These are phyloP conservation scores for Drosophila gunungcola DNA, from an alignment of 1,140 invertebrate species.

Conservation along the genomic window DNA sequence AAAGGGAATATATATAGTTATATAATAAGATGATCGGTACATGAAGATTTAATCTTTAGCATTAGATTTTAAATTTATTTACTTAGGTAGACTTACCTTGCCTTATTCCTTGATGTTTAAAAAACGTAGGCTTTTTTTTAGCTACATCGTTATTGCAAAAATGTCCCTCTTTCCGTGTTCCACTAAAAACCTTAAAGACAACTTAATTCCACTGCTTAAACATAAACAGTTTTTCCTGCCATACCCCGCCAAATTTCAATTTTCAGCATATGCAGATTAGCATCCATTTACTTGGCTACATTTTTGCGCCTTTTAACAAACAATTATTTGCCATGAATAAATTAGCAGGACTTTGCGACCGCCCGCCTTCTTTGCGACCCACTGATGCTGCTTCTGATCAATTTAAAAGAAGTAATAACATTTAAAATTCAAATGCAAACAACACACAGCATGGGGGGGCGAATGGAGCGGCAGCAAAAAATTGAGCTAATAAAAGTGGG, in stretches of 20 bases:
- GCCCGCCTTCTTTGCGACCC: background rate
- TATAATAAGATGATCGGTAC: background rate
- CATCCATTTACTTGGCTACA: slow-evolving; percentile 45
- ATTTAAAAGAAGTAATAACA: slow-evolving; percentile 78
- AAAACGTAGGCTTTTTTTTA: too few relatives aligned
- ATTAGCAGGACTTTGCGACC: slow-evolving; percentile 60
- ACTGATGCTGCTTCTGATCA: slow-evolving; percentile 71
- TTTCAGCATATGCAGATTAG: slow-evolving; percentile 52
- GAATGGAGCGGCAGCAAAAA: slow-evolving; percentile 20
- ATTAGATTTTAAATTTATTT: too few relatives aligned
- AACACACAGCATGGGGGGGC: slow-evolving; percentile 27
- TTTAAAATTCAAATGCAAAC: slow-evolving; percentile 79
- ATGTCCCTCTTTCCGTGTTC: background rate
- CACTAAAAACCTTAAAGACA: slow-evolving; percentile 4
- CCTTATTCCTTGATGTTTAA: too few relatives aligned
- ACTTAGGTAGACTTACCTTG: too few relatives aligned
- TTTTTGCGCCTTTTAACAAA: slow-evolving; percentile 60
- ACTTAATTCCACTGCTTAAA: background rate
- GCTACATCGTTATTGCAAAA: too few relatives aligned
- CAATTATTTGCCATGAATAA: slow-evolving; percentile 82
- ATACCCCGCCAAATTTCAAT: slow-evolving; percentile 28
- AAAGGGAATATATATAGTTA: background rate
- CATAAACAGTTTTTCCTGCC: background rate
- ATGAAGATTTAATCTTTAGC: too few relatives aligned
- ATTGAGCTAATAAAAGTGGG: slow-evolving; percentile 55